Evolutionary conservation across 2,797 vertebrate species (phyloP).

Genomic region (Dendrocincla tyrannina): DNA sequence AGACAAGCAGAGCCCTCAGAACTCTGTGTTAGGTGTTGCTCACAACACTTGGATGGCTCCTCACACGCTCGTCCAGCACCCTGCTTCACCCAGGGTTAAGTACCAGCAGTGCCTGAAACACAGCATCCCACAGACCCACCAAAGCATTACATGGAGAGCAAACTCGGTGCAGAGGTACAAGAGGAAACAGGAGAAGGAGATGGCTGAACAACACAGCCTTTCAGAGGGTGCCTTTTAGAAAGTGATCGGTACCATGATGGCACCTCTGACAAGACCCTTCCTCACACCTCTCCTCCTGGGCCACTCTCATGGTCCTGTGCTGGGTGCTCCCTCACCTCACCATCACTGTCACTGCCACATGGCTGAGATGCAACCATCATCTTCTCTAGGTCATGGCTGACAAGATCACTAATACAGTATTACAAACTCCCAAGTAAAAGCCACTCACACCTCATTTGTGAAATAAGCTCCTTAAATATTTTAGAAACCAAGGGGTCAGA

Average conservation of each 20-base stretch:
- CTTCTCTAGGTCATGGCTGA: not conserved
- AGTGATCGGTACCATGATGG: not conserved
- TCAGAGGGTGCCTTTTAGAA: not conserved
- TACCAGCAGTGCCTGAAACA: not conserved
- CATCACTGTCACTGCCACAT: not conserved
- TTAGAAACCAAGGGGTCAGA: constrained; percentile 48
- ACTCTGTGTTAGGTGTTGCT: not conserved
- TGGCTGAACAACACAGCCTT: not conserved
- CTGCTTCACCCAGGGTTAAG: not conserved
- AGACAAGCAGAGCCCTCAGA: not conserved
- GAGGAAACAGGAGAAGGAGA: not conserved
- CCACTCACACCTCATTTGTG: constrained; percentile 61
- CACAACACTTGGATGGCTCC: not conserved
- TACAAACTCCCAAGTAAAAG: constrained; percentile 48
- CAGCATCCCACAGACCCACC: not conserved
- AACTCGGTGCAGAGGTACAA: accelerated
- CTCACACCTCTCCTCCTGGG: not conserved
- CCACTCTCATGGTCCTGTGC: not conserved
- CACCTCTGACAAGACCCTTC: not conserved
- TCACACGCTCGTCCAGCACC: not conserved
- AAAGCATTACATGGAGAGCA: not conserved
- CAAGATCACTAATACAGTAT: constrained; percentile 28
- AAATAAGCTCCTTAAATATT: constrained; percentile 64
- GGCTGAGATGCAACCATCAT: not conserved
- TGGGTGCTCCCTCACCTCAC: not conserved